phyloP scores from a whole-genome alignment of 2,797 vertebrate species.

The Bovichtus diacanthus region DNA sequence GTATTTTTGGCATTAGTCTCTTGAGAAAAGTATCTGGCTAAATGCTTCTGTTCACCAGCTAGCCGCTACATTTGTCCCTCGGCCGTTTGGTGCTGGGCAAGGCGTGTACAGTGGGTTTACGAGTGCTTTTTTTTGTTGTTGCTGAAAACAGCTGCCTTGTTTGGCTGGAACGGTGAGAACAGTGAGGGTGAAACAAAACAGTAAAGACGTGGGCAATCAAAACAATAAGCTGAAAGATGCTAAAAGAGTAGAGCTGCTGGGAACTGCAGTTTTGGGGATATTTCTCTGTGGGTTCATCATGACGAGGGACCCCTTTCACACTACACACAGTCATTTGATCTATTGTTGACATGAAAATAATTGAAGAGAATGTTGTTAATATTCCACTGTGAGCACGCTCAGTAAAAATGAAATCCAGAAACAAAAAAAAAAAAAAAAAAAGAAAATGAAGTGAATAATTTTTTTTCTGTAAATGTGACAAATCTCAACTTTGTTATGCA shows the following conservation, averaged over 20 bases:
- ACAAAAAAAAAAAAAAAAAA: too few species aligned
- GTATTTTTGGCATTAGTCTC: too few species aligned
- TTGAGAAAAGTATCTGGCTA: too few species aligned
- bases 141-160: background rate
- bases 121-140: background rate
- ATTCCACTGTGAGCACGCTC: background rate
- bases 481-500: background rate
- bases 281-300: background rate
- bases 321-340: background rate
- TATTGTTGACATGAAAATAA: background rate
- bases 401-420: background rate
- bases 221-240: background rate
- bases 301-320: background rate
- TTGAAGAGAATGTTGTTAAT: slow-evolving; percentile 3
- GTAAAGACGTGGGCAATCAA: background rate
- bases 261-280: background rate
- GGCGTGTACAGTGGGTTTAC: background rate
- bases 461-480: background rate
- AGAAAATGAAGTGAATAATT: background rate
- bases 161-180: background rate
- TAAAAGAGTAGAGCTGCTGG: background rate
- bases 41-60: too few species aligned
- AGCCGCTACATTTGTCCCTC: background rate
- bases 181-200: background rate
- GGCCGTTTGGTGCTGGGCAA: background rate